A percentile compares a stretch with the other conserved stretches of the same genome.
Conservation (phyloP, 2,888 invertebrate species). For the Agrotis ipsilon region DNA sequence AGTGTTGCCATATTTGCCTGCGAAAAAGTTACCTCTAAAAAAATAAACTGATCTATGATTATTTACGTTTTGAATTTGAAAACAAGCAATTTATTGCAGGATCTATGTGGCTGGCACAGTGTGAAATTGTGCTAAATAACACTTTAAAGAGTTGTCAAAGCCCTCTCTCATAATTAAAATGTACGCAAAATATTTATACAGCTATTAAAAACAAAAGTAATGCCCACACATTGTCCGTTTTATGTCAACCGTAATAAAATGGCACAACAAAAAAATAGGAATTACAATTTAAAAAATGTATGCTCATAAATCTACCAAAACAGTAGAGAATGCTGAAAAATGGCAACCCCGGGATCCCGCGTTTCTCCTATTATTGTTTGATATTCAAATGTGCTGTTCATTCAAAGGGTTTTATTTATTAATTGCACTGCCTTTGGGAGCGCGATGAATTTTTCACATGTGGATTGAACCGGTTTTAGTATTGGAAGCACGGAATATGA, state of each 20-base stretch:
- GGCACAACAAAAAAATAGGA: slow-evolving; percentile 55
- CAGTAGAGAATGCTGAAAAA: slow-evolving; percentile 62
- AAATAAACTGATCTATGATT: background rate
- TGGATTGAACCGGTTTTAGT: slow-evolving; percentile 40
- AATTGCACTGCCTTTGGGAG: slow-evolving; percentile 59
- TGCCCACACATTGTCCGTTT: slow-evolving; percentile 58
- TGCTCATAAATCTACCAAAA: slow-evolving; percentile 61
- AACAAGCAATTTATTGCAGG: slow-evolving; percentile 3
- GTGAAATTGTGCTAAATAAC: slow-evolving; percentile 30
- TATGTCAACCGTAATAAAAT: slow-evolving; percentile 57
- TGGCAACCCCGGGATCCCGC: slow-evolving; percentile 58
- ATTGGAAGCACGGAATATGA: background rate
- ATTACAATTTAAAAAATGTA: slow-evolving; percentile 57
- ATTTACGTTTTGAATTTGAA: slow-evolving; percentile 6
- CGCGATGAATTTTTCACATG: slow-evolving; percentile 47
- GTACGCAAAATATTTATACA: slow-evolving; percentile 56
- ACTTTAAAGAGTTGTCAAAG: slow-evolving; percentile 40
- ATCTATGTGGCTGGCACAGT: slow-evolving; percentile 5
- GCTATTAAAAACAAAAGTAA: slow-evolving; percentile 61
- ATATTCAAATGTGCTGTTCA: slow-evolving; percentile 72
- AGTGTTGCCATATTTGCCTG: slow-evolving; percentile 25
- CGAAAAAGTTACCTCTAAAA: background rate
- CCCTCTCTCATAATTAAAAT: slow-evolving; percentile 52
- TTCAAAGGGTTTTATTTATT: slow-evolving; percentile 63
- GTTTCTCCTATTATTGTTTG: slow-evolving; percentile 63